phyloP scores from a whole-genome alignment of 2,797 vertebrate species.

The Brachymystax lenok region DNA sequence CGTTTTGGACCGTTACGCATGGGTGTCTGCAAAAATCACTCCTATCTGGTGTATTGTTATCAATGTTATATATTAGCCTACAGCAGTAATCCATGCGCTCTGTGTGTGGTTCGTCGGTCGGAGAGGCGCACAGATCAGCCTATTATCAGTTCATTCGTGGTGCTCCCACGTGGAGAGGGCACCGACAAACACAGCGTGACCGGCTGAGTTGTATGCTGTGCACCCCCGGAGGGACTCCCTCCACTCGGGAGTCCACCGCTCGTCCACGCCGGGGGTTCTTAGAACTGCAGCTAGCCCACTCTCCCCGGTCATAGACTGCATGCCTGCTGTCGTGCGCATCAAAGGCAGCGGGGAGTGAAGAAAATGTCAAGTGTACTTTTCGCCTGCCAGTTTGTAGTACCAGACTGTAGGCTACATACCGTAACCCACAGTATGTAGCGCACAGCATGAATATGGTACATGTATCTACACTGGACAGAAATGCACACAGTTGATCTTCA shows the following conservation, averaged over 20 bases:
- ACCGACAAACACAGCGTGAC: background rate
- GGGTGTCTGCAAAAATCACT: constrained; percentile 36
- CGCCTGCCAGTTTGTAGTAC: background rate
- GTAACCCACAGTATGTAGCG: background rate
- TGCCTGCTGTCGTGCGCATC: background rate
- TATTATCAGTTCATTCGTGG: background rate
- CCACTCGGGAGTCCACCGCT: background rate
- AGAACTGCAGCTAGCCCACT: background rate
- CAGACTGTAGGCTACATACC: background rate
- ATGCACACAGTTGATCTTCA: background rate
- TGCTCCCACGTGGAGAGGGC: constrained; percentile 2
- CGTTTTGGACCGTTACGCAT: constrained; percentile 53
- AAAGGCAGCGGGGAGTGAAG: background rate
- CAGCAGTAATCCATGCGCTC: background rate
- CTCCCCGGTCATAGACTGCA: background rate
- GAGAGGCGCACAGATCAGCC: background rate
- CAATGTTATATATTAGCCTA: background rate
- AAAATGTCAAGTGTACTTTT: background rate
- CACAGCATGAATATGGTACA: background rate
- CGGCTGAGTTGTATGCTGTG: background rate
- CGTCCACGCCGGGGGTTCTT: background rate
- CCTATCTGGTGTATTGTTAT: constrained; percentile 25
- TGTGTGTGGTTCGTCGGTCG: background rate
- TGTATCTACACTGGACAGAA: background rate
- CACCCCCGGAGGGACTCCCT: background rate